phyloP scores from a whole-genome alignment of 2,888 invertebrate genomes.

The Caenorhabditis angaria region DNA sequence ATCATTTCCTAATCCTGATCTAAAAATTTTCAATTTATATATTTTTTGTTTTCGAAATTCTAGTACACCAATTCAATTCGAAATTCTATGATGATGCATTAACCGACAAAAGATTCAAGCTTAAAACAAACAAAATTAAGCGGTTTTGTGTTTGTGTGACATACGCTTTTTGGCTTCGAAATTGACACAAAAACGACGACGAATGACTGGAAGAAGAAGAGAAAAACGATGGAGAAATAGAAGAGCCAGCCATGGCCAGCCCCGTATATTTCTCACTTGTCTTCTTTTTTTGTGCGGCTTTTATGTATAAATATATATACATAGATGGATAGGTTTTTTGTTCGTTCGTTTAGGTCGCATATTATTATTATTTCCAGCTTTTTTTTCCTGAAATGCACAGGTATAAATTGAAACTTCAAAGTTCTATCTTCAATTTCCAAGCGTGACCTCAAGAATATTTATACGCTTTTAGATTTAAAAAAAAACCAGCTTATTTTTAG shows the following conservation, averaged over 20 bases:
- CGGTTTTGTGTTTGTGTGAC: slow-evolving; percentile 37
- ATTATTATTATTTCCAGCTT: not conserved
- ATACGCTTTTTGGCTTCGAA: not conserved
- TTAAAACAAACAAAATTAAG: slow-evolving; percentile 50
- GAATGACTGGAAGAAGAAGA: not conserved
- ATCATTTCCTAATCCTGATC: no score
- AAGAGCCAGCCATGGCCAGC: not conserved
- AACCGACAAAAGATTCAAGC: no score
- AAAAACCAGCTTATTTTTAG: no score
- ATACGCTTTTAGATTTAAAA: no score
- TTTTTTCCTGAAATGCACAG: not conserved
- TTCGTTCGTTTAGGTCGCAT: not conserved
- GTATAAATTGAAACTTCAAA: no score
- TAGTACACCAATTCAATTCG: not conserved
- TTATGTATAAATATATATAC: no score
- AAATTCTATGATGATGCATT: slow-evolving; percentile 37
- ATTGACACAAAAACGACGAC: not conserved
- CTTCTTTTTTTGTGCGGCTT: slow-evolving; percentile 1
- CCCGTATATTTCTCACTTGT: slow-evolving; percentile 2
- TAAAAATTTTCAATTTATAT: not conserved
- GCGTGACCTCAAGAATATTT: no score
- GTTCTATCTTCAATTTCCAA: no score
- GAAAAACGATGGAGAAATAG: not conserved
- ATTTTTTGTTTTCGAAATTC: not conserved
- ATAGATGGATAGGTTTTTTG: not conserved